A percentile compares a stretch with the other conserved stretches of the same genome.
Evolutionary conservation across 2,797 vertebrate genomes (phyloP).

Genomic region (Sebastes iracundus): DNA sequence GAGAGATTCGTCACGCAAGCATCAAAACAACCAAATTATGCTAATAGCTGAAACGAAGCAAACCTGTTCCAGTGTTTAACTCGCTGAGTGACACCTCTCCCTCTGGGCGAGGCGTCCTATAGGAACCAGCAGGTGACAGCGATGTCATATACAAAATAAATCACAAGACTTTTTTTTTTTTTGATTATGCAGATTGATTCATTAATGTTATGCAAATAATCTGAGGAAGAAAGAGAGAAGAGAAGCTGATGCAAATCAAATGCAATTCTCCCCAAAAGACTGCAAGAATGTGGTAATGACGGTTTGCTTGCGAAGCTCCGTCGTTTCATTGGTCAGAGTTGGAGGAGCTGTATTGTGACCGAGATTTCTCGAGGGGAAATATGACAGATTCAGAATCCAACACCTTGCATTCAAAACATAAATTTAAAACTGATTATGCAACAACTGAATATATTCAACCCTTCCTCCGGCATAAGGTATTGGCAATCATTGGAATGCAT

Average conservation of each 20-base stretch:
- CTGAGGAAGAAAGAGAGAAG: background rate
- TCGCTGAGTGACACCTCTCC: constrained; percentile 30
- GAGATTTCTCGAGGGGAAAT: background rate
- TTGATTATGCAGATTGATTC: constrained; percentile 48
- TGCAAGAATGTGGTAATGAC: background rate
- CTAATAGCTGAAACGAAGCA: background rate
- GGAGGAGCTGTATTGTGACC: background rate
- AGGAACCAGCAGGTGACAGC: constrained; percentile 38
- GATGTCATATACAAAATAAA: background rate
- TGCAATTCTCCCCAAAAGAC: constrained; percentile 16
- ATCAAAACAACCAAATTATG: constrained; percentile 17
- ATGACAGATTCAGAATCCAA: background rate
- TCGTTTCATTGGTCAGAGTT: constrained; percentile 11
- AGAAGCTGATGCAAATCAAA: constrained; percentile 50
- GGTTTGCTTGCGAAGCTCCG: background rate
- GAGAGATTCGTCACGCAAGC: background rate
- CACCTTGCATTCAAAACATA: constrained; percentile 24
- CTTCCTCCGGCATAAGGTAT: background rate
- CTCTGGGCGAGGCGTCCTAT: constrained; percentile 9
- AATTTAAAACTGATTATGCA: constrained; percentile 25
- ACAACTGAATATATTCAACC: constrained; percentile 3
- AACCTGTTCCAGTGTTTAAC: constrained; percentile 13
- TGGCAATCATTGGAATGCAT: constrained; percentile 27
- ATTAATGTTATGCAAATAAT: constrained; percentile 46
- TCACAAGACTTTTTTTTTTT: background rate